These are phyloP conservation scores for Latrodectus geometricus DNA, from an alignment of 1,140 invertebrate genomes.

Conservation along the genomic window DNA sequence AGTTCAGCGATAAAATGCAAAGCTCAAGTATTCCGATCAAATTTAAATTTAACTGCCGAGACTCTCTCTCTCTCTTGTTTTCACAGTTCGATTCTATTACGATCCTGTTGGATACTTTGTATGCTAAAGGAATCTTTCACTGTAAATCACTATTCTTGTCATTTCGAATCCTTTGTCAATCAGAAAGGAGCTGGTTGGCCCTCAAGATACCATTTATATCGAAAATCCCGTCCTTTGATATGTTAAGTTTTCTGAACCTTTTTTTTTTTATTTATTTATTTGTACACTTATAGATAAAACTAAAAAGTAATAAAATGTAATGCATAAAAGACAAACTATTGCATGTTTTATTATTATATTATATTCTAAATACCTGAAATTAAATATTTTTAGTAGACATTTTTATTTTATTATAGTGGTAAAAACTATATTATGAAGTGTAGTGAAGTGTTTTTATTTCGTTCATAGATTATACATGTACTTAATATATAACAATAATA, in stretches of 20 bases:
- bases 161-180: neutral
- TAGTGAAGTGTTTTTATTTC: too few relatives aligned
- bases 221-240: neutral
- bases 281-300: neutral
- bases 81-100: slow-evolving; percentile 5
- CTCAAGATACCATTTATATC: neutral
- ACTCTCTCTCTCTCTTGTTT: too few relatives aligned
- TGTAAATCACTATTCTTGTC: neutral
- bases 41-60: slow-evolving; percentile 37
- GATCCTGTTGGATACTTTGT: neutral
- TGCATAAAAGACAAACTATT: too few relatives aligned
- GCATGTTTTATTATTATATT: too few relatives aligned
- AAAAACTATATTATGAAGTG: too few relatives aligned
- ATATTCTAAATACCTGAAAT: too few relatives aligned
- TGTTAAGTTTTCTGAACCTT: neutral
- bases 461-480: too few relatives aligned
- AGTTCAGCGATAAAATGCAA: slow-evolving; percentile 15
- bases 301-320: too few relatives aligned
- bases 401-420: too few relatives aligned
- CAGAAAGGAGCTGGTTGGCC: neutral
- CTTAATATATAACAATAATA: too few relatives aligned
- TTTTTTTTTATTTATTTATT: neutral
- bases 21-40: slow-evolving; percentile 21
- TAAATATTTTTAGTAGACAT: too few relatives aligned
- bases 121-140: neutral